These are phyloP conservation scores for Oncorhynchus clarkii DNA, from an alignment of 2,113 vertebrate genomes.

Conservation along the genomic window DNA sequence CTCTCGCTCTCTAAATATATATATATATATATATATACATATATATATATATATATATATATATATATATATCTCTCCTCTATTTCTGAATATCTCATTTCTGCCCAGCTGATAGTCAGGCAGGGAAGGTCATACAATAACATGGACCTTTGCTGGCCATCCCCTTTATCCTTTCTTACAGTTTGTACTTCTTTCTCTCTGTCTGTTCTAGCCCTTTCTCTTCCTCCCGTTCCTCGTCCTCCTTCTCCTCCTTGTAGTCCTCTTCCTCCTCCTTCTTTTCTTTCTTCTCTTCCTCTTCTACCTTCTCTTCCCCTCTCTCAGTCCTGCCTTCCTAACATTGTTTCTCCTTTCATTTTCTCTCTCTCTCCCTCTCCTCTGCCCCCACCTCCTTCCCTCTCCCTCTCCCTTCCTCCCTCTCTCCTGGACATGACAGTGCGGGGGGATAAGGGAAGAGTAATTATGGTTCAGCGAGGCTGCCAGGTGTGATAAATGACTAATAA, in stretches of 20 bases:
- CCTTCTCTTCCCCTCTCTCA: conserved; percentile 12
- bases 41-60: no score
- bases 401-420: conserved; percentile 53
- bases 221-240: conserved; percentile 3
- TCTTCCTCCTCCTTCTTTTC: conserved; percentile 8
- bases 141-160: not conserved
- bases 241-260: conserved; percentile 6
- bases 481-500: conserved; percentile 99
- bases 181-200: conserved; percentile 44
- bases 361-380: conserved; percentile 47
- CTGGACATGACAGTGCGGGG: conserved; percentile 93
- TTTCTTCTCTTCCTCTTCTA: conserved; percentile 23
- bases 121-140: conserved; percentile 59
- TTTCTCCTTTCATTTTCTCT: conserved; percentile 63
- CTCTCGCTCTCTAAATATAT: no score
- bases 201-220: not conserved
- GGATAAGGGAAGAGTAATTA: conserved; percentile 99
- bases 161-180: conserved; percentile 32
- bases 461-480: conserved; percentile 98
- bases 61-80: conserved; percentile 58
- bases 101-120: conserved; percentile 75
- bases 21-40: no score
- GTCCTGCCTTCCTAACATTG: conserved; percentile 63
- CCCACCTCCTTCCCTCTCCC: conserved; percentile 14
- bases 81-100: conserved; percentile 57